Percentiles rank a stretch among this genome's conserved stretches.
Conservation (phyloP, 2,888 invertebrate genomes). For the Rhogogaster chlorosoma region DNA sequence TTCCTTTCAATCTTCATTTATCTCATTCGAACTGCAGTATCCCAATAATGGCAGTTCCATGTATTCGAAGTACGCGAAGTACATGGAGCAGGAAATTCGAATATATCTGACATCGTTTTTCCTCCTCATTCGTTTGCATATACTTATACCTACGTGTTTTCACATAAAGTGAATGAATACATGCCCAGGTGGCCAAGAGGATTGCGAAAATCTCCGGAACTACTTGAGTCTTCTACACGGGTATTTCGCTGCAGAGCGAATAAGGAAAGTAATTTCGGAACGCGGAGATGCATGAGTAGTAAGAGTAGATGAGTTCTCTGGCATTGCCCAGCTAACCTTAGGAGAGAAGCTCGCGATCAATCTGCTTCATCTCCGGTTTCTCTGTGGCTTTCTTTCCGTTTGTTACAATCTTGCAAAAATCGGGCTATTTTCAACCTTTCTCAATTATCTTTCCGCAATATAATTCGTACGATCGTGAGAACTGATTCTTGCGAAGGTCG, state of each 20-base stretch:
- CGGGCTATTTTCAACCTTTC: background rate
- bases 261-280: constrained; percentile 43
- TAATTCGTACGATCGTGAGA: background rate
- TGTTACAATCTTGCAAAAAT: background rate
- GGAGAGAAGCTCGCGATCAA: constrained; percentile 54
- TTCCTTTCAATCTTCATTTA: background rate
- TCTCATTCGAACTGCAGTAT: background rate
- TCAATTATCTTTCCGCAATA: background rate
- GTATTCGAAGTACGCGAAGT: background rate
- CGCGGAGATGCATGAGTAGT: constrained; percentile 43
- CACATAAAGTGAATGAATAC: background rate
- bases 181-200: background rate
- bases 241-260: background rate
- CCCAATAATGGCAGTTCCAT: background rate
- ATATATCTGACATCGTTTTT: background rate
- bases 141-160: background rate
- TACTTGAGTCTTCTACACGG: background rate
- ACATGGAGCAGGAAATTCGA: background rate
- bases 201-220: background rate
- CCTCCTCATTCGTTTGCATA: too few relatives aligned
- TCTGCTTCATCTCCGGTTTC: constrained; percentile 53
- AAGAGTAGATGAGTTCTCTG: constrained; percentile 15
- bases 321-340: constrained; percentile 40
- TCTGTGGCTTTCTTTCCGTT: background rate
- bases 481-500: background rate